Evolutionary conservation across 2,113 vertebrate genomes (phyloP), one percentile per base, ranked within the genome.

Genomic region (Ochotona princeps): DNA sequence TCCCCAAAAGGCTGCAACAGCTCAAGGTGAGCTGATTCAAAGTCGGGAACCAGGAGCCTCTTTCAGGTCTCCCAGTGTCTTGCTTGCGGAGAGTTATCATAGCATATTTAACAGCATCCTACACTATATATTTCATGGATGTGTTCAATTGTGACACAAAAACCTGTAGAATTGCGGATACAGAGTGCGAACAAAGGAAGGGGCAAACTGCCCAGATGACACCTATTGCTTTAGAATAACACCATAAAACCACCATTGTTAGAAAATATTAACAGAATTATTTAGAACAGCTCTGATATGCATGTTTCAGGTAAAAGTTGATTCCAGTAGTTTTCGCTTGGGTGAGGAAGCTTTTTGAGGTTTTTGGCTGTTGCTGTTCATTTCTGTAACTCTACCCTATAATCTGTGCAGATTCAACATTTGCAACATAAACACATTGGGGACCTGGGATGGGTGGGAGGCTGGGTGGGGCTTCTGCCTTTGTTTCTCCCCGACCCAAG

Each of bases 361-460:
- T 51, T 81, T 84, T 73, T 67, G 75, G 80, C 66, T 61, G 18
- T n/a, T 87, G 8, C 49, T 67, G 14, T 60, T 78, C 63, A 18
- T 76, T 83, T 78, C 57, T 83, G 38, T 49, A 83, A 75, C 35
- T 75, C 25, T 75, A 69, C 65, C 32, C 12, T 63, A 79, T 87
- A 74, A n/a, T 90, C 81, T 21, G 26, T 65, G 9, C 26, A 63
- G 7, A 93, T n/a, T 82, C 32, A 91, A 78, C 93, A 70, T 83
- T 88, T 51, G 80, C 73, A 65, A 25, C 25, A 7, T 6, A 79
- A 44, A 44, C 38, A 44, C 38, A 44, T 44, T 6, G 6, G 38
- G 38, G 38, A 44, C 38, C 38, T 44, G 38, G 3, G 3, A 44
- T 3, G 3, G 38, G 38, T 44, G 38, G 6, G 38, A 44, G 38